Conservation (phyloP, 2,888 invertebrate genomes). For the Phasia obesa region DNA sequence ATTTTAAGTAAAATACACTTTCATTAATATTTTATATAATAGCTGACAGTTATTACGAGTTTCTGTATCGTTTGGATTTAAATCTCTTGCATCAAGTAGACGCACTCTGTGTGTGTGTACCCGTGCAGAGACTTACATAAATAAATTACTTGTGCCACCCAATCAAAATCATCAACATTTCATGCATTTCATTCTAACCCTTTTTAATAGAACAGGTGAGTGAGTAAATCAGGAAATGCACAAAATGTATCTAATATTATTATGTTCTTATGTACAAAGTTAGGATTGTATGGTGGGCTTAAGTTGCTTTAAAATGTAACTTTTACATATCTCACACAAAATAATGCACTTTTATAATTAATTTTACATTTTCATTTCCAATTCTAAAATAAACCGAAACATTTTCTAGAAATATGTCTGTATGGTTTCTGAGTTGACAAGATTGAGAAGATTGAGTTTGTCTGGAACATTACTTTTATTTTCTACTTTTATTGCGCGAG, state of each 20-base stretch:
- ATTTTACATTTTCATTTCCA: too few species aligned
- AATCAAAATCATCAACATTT: conserved; percentile 45
- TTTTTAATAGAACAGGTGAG: neutral
- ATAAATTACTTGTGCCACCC: conserved; percentile 5
- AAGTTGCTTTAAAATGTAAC: too few species aligned
- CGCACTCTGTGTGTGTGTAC: neutral
- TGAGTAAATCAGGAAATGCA: neutral
- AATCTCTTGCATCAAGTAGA: conserved; percentile 28
- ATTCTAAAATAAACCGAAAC: too few species aligned
- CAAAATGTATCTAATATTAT: neutral
- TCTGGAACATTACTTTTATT: too few species aligned
- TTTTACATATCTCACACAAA: too few species aligned
- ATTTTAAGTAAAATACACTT: conserved; percentile 22
- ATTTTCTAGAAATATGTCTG: too few species aligned
- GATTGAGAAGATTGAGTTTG: too few species aligned
- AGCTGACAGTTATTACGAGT: conserved; percentile 45
- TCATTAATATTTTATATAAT: conserved; percentile 49
- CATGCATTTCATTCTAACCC: neutral
- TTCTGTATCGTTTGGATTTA: conserved; percentile 34
- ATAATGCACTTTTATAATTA: too few species aligned
- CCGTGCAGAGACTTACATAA: neutral
- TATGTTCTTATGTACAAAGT: neutral
- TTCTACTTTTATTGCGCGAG: too few species aligned
- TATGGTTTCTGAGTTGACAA: too few species aligned
- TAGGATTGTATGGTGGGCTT: too few species aligned